phyloP scores from a whole-genome alignment of 2,113 vertebrate species.

The Hucho hucho region DNA sequence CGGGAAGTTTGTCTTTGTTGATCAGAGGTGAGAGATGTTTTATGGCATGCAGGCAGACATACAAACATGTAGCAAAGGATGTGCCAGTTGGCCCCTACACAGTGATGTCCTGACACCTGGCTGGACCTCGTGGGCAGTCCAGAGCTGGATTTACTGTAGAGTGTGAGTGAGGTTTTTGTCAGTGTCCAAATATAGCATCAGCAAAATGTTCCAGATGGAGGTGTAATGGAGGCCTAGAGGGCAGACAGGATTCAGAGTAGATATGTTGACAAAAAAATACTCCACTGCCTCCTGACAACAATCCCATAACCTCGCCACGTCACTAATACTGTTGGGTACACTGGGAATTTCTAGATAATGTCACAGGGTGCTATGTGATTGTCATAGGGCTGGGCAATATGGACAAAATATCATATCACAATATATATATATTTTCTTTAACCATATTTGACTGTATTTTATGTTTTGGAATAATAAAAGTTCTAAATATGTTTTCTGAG shows the following conservation, averaged over 20 bases:
- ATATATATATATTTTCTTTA: too few relatives aligned
- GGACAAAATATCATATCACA: too few relatives aligned
- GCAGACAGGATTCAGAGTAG: slow-evolving; percentile 5
- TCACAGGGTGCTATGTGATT: background rate
- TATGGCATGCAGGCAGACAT: background rate
- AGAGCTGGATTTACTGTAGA: slow-evolving; percentile 1
- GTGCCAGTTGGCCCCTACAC: too few relatives aligned
- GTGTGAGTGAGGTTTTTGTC: slow-evolving; percentile 7
- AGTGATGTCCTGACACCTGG: too few relatives aligned
- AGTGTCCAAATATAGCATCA: slow-evolving; percentile 19
- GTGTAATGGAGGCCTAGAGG: slow-evolving; percentile 3
- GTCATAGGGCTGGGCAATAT: too few relatives aligned
- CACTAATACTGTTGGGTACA: background rate
- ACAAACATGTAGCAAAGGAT: background rate
- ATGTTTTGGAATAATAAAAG: too few relatives aligned
- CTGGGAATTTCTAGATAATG: background rate
- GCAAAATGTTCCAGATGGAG: slow-evolving; percentile 1
- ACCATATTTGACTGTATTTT: too few relatives aligned
- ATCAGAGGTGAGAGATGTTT: slow-evolving; percentile 85
- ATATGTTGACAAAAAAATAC: background rate
- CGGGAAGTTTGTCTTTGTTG: slow-evolving; percentile 98
- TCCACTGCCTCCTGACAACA: background rate
- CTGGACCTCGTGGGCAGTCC: too few relatives aligned
- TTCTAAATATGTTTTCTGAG: too few relatives aligned
- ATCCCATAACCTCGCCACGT: background rate